Percentiles rank a stretch among this genome's conserved stretches.
phyloP scores from a whole-genome alignment of 2,888 invertebrate genomes.

The Temnothorax rugatulus region DNA sequence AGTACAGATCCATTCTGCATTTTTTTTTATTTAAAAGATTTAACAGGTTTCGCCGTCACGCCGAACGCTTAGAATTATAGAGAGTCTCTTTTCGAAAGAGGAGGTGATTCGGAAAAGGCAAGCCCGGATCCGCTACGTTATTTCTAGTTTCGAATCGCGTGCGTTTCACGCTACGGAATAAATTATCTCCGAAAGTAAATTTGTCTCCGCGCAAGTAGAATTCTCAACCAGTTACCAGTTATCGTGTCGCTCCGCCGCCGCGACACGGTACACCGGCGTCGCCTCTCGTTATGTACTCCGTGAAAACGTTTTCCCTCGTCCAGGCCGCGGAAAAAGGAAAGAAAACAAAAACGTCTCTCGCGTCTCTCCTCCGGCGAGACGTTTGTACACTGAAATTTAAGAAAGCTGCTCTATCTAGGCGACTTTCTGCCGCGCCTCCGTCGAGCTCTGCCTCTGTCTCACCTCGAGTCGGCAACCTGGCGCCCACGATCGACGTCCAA shows the following conservation, averaged over 20 bases:
- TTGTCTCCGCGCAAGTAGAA: conserved; percentile 26
- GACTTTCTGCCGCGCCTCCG: conserved; percentile 29
- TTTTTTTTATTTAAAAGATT: not conserved
- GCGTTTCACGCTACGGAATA: conserved; percentile 9
- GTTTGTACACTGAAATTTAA: conserved; percentile 46
- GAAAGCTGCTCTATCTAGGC: conserved; percentile 41
- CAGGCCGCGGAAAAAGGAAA: not conserved
- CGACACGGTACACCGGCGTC: not conserved
- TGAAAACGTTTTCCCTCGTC: conserved; percentile 34
- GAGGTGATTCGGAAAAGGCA: not conserved
- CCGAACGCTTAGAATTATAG: not conserved
- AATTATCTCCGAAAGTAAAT: conserved; percentile 41
- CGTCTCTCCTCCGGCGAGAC: conserved; percentile 23
- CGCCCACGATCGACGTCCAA: conserved; percentile 46
- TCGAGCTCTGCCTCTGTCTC: not conserved
- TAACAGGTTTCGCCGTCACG: not conserved
- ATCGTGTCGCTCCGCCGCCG: not conserved
- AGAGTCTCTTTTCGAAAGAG: not conserved
- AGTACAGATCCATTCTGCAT: not conserved
- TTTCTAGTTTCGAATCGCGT: conserved; percentile 5
- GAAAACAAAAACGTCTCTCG: conserved; percentile 7
- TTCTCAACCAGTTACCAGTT: conserved; percentile 22
- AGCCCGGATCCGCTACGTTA: not conserved
- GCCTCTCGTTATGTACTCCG: conserved; percentile 29
- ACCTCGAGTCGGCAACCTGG: conserved; percentile 13